phyloP scores from a whole-genome alignment of 2,888 invertebrate genomes.

The Megalurothrips usitatus region DNA sequence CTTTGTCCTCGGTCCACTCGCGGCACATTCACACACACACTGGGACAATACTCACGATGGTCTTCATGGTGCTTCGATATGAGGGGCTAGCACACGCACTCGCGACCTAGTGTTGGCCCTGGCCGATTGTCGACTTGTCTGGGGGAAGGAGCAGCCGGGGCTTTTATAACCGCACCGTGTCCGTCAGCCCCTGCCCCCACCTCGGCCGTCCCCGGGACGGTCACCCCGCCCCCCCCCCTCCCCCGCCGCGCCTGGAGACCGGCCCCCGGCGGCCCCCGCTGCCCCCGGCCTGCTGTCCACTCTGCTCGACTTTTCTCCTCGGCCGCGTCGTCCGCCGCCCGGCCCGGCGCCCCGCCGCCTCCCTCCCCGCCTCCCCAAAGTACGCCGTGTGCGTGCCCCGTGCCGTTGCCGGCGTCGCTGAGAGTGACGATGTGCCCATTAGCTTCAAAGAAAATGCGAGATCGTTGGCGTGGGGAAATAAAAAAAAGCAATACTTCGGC shows the following conservation, averaged over 20 bases:
- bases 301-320: not conserved
- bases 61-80: not conserved
- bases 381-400: too few relatives aligned
- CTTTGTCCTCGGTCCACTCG: not conserved
- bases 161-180: slow-evolving; percentile 1
- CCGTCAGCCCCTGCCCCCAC: not conserved
- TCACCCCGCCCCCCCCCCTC: not conserved
- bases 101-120: not conserved
- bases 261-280: not conserved
- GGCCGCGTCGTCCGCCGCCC: not conserved
- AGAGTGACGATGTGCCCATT: too few relatives aligned
- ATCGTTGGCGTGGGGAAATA: too few relatives aligned
- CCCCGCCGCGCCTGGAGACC: not conserved
- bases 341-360: not conserved
- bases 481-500: too few relatives aligned
- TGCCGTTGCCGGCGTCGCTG: too few relatives aligned
- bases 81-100: not conserved
- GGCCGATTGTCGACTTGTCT: slow-evolving; percentile 7
- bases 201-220: not conserved
- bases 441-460: too few relatives aligned
- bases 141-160: not conserved
- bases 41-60: not conserved
- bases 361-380: too few relatives aligned
- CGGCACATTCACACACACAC: not conserved
- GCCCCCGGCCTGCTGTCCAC: not conserved